Conservation (phyloP, 2,888 invertebrate species). For the Drosophila phalerata region DNA sequence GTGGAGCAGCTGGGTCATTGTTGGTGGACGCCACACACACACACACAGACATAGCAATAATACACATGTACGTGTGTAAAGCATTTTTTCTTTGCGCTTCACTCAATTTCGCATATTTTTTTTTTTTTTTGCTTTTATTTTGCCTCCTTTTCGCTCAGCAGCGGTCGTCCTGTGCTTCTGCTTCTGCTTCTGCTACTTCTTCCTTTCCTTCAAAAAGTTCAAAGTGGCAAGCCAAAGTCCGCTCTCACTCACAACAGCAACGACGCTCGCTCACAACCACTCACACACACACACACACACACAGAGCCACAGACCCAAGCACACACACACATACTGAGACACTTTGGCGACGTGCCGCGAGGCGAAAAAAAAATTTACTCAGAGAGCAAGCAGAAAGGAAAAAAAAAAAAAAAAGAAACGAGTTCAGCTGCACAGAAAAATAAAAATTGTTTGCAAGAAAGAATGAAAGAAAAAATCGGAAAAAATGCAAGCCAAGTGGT, state of each 20-base stretch:
- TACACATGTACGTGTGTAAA: slow-evolving; percentile 40
- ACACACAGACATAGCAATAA: slow-evolving; percentile 40
- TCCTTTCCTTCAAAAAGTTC: slow-evolving; percentile 82
- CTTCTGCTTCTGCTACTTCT: slow-evolving; percentile 68
- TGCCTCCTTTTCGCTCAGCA: slow-evolving; percentile 70
- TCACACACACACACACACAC: slow-evolving; percentile 33
- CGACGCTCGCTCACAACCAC: slow-evolving; percentile 30
- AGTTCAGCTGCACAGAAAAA: slow-evolving; percentile 81
- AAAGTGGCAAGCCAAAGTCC: slow-evolving; percentile 76
- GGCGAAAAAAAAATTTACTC: slow-evolving; percentile 63
- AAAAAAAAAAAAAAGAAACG: slow-evolving; percentile 55
- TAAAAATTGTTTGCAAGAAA: slow-evolving; percentile 83
- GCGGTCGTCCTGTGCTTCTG: slow-evolving; percentile 50
- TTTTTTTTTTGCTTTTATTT: slow-evolving; percentile 69
- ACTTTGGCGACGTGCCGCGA: slow-evolving; percentile 74
- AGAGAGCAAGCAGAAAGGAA: slow-evolving; percentile 55
- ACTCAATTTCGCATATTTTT: slow-evolving; percentile 77
- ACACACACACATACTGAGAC: slow-evolving; percentile 59
- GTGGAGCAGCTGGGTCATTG: slow-evolving; percentile 67
- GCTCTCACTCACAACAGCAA: slow-evolving; percentile 66
- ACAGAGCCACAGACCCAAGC: slow-evolving; percentile 36
- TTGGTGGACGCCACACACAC: slow-evolving; percentile 65
- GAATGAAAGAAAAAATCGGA: slow-evolving; percentile 81
- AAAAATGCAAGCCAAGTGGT: slow-evolving; percentile 83
- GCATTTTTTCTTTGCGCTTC: slow-evolving; percentile 77